Evolutionary conservation across 2,113 vertebrate species (phyloP), one percentile per base, ranked within the genome.

Genomic region (Triplophysa tibetana): DNA sequence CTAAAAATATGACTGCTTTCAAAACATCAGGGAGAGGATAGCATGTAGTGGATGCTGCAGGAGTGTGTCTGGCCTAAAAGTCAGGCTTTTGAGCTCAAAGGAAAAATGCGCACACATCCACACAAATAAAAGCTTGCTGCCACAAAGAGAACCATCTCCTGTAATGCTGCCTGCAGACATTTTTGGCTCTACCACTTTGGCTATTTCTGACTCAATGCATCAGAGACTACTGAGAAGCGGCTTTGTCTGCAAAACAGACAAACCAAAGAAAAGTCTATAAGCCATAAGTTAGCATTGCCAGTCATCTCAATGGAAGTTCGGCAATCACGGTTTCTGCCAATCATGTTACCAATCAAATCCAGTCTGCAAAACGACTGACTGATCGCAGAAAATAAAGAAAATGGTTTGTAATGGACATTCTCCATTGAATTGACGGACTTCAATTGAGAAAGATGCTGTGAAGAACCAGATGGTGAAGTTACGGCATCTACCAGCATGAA

Each of bases 121-220:
- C n/a, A 52, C 33, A 60, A 79, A 84, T 77, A 81, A 80, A 83
- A 68, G 50, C 60, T 43, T 43, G 13, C 38, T 24, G 68, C 69
- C 67, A 62, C 19, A 77, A 78, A 76, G 78, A 84, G 43, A 45
- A 45, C 38, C 50, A 79, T 54, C 21, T 63, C 65, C 60, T 29
- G 79, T 66, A 63, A 58, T 84, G 82, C 88, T 4, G 50, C 88
- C 86, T 86, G 81, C 79, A 83, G 88, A 85, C 6, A 65, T 83
- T 83, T 83, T 78, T 84, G 75, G 85, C 81, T 76, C 86, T 85
- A 77, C 85, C 82, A 81, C 75, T 72, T 70, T 50, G 80, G 77
- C 87, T 91, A 92, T 91, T 92, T 90, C 80, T 82, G 81, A 76
- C 19, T 77, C 29, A 43, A 1, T 11, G 56, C 54, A 74, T 38